Conservation (phyloP, 2,113 vertebrate species). For the Ictidomys tridecemlineatus region DNA sequence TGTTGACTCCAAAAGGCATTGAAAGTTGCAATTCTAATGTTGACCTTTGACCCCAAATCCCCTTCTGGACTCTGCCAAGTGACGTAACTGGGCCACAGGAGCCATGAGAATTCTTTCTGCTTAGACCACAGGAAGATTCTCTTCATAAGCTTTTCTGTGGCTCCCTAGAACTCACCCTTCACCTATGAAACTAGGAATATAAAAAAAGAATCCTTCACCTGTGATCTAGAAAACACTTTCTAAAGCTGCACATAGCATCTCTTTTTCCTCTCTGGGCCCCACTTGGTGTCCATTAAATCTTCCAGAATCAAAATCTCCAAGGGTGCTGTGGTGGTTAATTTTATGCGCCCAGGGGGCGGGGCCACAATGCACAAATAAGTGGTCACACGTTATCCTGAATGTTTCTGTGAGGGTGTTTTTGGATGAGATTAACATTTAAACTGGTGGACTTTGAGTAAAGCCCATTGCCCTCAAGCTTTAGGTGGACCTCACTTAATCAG, state of each 20-base stretch:
- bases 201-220: neutral
- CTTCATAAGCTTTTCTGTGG: neutral
- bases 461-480: neutral
- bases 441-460: neutral
- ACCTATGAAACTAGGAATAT: neutral
- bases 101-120: neutral
- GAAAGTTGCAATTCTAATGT: neutral
- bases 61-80: neutral
- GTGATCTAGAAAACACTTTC: neutral
- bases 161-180: neutral
- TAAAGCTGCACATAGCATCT: neutral
- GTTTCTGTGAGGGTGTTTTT: neutral
- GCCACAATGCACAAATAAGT: neutral
- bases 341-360: neutral
- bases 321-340: neutral
- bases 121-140: neutral
- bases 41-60: neutral
- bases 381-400: neutral
- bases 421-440: too few species aligned
- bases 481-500: neutral
- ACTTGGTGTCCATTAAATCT: neutral
- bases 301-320: conserved; percentile 36
- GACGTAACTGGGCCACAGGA: neutral
- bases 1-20: neutral
- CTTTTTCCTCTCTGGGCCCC: neutral